phyloP scores from a whole-genome alignment of 2,888 invertebrate genomes.

The Mystacides longicornis region DNA sequence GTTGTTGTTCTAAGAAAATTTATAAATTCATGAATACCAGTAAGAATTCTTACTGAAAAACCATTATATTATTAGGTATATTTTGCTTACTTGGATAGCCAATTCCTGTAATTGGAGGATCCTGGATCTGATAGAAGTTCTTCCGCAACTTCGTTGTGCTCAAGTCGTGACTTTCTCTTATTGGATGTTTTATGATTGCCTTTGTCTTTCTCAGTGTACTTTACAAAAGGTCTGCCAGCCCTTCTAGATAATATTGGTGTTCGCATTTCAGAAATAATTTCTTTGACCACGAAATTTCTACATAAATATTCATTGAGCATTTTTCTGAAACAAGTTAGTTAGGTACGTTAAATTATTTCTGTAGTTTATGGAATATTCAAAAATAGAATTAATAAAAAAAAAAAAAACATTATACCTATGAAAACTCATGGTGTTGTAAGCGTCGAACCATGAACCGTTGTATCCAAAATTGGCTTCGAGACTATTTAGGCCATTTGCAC shows the following conservation, averaged over 20 bases:
- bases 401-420: conserved; percentile 50
- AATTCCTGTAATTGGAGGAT: conserved; percentile 64
- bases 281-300: conserved; percentile 64
- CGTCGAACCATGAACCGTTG: conserved; percentile 56
- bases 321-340: conserved; percentile 39
- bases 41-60: no score
- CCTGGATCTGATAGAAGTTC: conserved; percentile 60
- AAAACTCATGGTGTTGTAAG: conserved; percentile 57
- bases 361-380: neutral
- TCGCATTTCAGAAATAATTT: conserved; percentile 60
- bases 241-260: conserved; percentile 38
- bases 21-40: no score
- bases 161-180: conserved; percentile 26
- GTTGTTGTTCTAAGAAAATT: conserved; percentile 60
- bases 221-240: conserved; percentile 30
- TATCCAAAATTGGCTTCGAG: no score
- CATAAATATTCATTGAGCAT: conserved; percentile 76
- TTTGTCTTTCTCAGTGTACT: conserved; percentile 18
- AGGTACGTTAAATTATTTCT: neutral
- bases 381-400: neutral
- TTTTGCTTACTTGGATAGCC: conserved; percentile 58
- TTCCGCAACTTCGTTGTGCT: conserved; percentile 38
- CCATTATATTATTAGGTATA: neutral
- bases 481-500: conserved; percentile 23
- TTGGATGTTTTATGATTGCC: conserved; percentile 29